A percentile compares a stretch with the other conserved stretches of the same genome.
phyloP scores from a whole-genome alignment of 2,113 vertebrate species.

The Eurystomus gularis region DNA sequence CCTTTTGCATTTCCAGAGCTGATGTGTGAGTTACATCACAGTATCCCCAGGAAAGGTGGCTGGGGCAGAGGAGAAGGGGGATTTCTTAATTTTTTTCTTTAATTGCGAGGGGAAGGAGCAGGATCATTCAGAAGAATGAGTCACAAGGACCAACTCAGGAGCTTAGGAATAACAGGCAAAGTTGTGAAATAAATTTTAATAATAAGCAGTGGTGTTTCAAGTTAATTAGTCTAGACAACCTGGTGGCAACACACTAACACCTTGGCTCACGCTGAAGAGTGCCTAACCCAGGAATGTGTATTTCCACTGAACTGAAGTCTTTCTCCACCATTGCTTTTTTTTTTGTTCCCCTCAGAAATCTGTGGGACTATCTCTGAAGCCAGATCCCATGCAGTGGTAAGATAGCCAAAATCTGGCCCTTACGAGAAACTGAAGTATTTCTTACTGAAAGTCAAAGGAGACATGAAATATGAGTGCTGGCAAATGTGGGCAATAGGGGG shows the following conservation, averaged over 20 bases:
- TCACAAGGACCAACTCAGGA: background rate
- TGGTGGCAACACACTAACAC: background rate
- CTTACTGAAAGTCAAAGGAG: conserved; percentile 43
- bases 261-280: background rate
- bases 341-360: background rate
- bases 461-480: conserved; percentile 28
- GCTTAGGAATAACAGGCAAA: background rate
- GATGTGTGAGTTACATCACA: background rate
- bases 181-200: background rate
- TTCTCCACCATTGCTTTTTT: background rate
- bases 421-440: conserved; percentile 39
- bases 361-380: background rate
- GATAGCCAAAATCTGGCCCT: background rate
- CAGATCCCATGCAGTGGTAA: conserved; percentile 6
- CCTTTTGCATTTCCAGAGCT: background rate
- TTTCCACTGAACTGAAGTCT: background rate
- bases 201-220: background rate
- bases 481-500: background rate
- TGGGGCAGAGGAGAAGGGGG: background rate
- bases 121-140: background rate
- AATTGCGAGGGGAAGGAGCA: accelerated
- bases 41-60: background rate
- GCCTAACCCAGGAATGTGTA: background rate
- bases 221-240: conserved; percentile 25
- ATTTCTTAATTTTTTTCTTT: background rate